phyloP scores from a whole-genome alignment of 2,888 invertebrate species.

The Tillus elongatus region DNA sequence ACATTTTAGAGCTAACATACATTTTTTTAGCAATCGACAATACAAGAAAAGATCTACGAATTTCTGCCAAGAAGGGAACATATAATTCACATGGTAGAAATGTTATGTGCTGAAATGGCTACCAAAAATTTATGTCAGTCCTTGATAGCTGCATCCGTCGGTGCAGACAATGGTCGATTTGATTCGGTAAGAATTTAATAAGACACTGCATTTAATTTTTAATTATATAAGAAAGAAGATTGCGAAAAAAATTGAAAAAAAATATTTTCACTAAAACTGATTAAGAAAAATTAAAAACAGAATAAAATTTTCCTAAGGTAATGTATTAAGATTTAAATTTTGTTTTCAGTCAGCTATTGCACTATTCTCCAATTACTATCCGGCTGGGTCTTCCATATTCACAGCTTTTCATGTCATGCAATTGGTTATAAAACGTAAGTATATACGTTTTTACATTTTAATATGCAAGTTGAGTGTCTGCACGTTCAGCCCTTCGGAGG shows the following conservation, averaged over 20 bases:
- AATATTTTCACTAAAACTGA: neutral
- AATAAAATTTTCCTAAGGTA: no score
- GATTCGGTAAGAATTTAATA: conserved; percentile 44
- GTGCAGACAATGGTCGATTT: conserved; percentile 48
- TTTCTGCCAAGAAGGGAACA: conserved; percentile 34
- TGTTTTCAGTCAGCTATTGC: conserved; percentile 35
- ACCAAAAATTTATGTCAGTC: conserved; percentile 50
- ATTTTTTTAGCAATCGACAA: conserved; percentile 26
- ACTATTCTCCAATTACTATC: conserved; percentile 35
- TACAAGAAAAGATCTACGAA: conserved; percentile 29
- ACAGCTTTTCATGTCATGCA: conserved; percentile 39
- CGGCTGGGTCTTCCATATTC: conserved; percentile 45
- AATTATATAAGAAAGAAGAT: neutral
- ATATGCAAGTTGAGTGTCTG: no score
- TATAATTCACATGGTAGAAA: conserved; percentile 28
- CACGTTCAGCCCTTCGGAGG: no score
- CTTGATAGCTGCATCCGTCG: conserved; percentile 50
- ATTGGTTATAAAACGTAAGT: conserved; percentile 31
- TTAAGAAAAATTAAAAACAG: neutral
- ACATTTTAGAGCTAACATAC: no score
- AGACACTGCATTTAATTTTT: neutral
- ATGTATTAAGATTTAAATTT: no score
- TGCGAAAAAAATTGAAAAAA: neutral
- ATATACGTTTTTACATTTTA: no score
- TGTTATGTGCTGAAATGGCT: conserved; percentile 42